Evolutionary conservation across 1,140 invertebrate genomes (phyloP), one percentile per base, ranked within the genome.

Genomic region (Epicauta chinensis): DNA sequence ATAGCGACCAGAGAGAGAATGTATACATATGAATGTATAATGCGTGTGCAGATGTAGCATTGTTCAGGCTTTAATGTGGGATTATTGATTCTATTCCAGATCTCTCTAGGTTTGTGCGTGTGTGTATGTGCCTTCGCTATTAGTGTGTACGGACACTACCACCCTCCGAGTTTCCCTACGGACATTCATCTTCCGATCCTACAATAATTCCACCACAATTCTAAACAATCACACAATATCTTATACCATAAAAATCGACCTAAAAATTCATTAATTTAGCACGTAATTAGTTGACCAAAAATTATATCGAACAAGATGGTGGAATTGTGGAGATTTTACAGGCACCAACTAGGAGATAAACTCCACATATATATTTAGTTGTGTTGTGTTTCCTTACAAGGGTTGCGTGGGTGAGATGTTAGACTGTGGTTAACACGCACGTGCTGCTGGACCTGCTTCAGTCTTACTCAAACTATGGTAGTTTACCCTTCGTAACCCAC

Each of bases 311-410:
- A 23, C 7, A 23, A 23, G 7, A 46, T 61, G 56, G 60, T 62
- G 60, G 47, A 62, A 56, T 38, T 36, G 14, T 35, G 4, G 23
- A 23, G 23, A 23, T 34, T 34, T 37, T 29, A 13, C 47, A 37
- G 43, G 14, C n/a, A n/a, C n/a, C n/a, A n/a, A n/a, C 30, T 49
- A 53, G 37, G 52, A 34, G 5, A 34, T 30, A 34, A 37, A 34
- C 44, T 40, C 56, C 56, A 61, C 55, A 59, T 61, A 61, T 59
- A 63, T 61, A 58, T 59, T 60, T 62, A 64, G 60, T 62, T 61
- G 62, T 64, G 62, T 64, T 64, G 62, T n/a, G n/a, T 64, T 64
- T 64, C 62, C 62, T 64, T 64, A 64, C 60, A 62, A 62, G 60
- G 60, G 60, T 62, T 64, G 58, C 58, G 58, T 60, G 58, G 62